Evolutionary conservation across 2,797 vertebrate genomes (phyloP), one percentile per base, ranked within the genome.

Genomic region (Bradypus variegatus): DNA sequence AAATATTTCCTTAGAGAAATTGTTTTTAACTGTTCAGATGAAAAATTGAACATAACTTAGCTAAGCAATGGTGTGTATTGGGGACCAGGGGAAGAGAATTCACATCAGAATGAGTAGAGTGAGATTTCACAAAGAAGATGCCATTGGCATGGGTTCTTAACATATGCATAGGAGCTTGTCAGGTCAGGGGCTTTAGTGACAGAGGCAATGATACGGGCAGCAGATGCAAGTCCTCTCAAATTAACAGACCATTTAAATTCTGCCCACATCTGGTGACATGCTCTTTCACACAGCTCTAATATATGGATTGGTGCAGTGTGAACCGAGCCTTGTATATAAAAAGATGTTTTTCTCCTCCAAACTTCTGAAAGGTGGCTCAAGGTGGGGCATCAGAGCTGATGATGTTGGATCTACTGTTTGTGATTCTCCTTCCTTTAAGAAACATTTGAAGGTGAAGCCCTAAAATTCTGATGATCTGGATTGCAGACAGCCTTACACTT

Each of bases 31-130:
- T 14, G 5, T 45, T 23, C 53, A 85, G 55, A 36, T 77, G 65
- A 48, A 73, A 60, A 69, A 19, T 36, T 13, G 31, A 64, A 31
- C 45, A 19, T 48, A 83, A 72, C 6, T 87, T 29, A 91, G 65
- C 1, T 83, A 82, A 31, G 18, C 48, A 8, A 5, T 62, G 41
- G n/a, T 15, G 4, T 33, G 1, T 73, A 21, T 29, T 27, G 33
- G 12, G 33, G 77, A 3, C 58, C 83, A 58, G 21, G 62, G 48
- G 53, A 75, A 55, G 70, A 62, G 11, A 36, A 16, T 60, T 73
- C 33, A 9, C 2, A 0, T 27, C 62, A 45, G 3, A 45, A 3
- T 23, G 8, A 29, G 55, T 2, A 10, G 38, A 79, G 45, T 18
- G 58, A 21, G 15, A 6, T 27, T n/a, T 38, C 10, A 1, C 18